Base-by-base conservation (phyloP, 1,140 invertebrate species). In the Drosophila melanogaster region DNA sequence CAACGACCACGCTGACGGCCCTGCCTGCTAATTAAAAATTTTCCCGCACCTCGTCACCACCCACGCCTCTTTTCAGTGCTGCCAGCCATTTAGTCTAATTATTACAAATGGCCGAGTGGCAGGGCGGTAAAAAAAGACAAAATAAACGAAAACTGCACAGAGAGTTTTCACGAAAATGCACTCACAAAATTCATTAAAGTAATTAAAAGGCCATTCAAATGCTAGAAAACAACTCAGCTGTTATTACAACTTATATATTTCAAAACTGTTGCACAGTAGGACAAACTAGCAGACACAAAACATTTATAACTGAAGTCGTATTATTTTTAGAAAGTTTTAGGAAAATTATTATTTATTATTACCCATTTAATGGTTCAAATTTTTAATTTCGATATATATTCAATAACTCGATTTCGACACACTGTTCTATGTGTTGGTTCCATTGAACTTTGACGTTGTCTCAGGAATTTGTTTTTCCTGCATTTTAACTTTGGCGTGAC, bases 11-110 rank as follows among this genome's bases (percentile, higher is more conserved):
- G 53, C 54, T 66, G 64, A 33, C 60, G 60, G 53, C 70, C 40
- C 22, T 74, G 61, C 37, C 54, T 62, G 83, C 75, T 86, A 86
- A 86, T 86, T 87, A 85, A 86, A 86, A 86, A 87, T 71, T 47
- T 74, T 78, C 76, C 62, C 56, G 62, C 64, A 58, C 51, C 55
- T 69, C 12, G 35, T 62, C 19, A 44, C 55, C 57, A 10, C 59
- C 54, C 55, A 41, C 51, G 24, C 51, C 50, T 24, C 37, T 14
- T 4, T 17, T 14, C 35, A 38, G 19, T 24, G 19, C 35, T 47
- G 44, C 37, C 47, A 76, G 22, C 50, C 78, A 81, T 87, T 86
- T 87, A 77, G 70, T 73, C 74, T 86, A 86, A 86, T 86, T 86
- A 86, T 87, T 83, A 86, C 76, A 87, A 86, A 86, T 86, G 83